Base-by-base conservation (phyloP, 2,113 vertebrate genomes). In the Coreoperca whiteheadi region DNA sequence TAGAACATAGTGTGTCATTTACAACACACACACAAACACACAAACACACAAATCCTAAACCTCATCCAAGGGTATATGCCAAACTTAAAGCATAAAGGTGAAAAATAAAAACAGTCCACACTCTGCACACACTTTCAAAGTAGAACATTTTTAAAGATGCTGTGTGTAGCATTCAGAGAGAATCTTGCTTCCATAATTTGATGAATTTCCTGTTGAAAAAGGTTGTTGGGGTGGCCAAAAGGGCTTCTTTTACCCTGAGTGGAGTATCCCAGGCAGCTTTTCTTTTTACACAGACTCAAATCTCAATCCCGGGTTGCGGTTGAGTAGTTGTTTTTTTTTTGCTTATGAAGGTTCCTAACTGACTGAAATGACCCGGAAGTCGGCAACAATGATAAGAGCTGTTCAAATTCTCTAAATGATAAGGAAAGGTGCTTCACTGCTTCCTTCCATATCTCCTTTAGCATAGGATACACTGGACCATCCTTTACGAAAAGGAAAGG, bases 101-200 rank as follows among this genome's bases (percentile, higher is more conserved):
- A 69, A 50, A 51, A 51, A n/a, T n/a, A n/a, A n/a, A 39, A 25
- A 34, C 7, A 21, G 6, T 37, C 21, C 37, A 25, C 41, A 74
- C 53, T 41, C 15, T 41, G 39, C 30, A 60, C 53, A 63, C 23
- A 39, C 43, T 46, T 39, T 59, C 37, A 81, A 51, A 43, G 68
- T 20, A n/a, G 28, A 15, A 11, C 5, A 34, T 21, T 32, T 25
- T 61, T 43, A 76, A 82, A 83, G 64, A 79, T 65, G 74, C 60
- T 14, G 32, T 34, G 16, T 82, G 80, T 1, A 82, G 51, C 66
- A 77, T 84, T 66, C 46, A 25, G 2, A 65, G 59, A 41, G 1
- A 21, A 0, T 66, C 5, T 37, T 34, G 34, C 8, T 30, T 46
- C 34, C 30, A 30, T n/a, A 3, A 59, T 20, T 25, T 56, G 1